Conservation (phyloP, 2,113 vertebrate genomes). For the rabbit (Oryctolagus cuniculus) region DNA sequence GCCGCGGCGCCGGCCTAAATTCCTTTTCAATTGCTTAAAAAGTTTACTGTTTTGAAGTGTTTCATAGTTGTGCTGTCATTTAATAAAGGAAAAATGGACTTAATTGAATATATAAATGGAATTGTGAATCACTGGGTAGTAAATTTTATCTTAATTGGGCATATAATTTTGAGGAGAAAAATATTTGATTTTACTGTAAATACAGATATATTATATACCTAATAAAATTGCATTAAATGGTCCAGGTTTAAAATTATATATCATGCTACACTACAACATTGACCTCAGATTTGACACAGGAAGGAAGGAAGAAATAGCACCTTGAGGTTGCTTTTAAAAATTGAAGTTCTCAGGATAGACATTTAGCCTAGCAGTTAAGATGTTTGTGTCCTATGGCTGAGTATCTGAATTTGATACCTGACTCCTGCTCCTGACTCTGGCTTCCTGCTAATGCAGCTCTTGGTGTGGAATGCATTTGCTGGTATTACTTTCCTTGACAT, state of each 20-base stretch:
- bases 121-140: constrained; percentile 34
- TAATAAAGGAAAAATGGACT: constrained; percentile 49
- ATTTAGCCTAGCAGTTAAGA: too few species aligned
- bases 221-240: constrained; percentile 10
- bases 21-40: neutral
- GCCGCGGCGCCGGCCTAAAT: too few species aligned
- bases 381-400: too few species aligned
- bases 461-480: neutral
- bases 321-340: constrained; percentile 6
- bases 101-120: constrained; percentile 58
- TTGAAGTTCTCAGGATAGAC: neutral
- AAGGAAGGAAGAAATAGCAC: neutral
- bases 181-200: constrained; percentile 32
- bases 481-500: constrained; percentile 1
- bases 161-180: neutral
- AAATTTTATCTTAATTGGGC: constrained; percentile 35
- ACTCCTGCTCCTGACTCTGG: too few species aligned
- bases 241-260: constrained; percentile 6
- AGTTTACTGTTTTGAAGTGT: constrained; percentile 34
- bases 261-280: too few species aligned
- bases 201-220: neutral
- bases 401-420: too few species aligned
- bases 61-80: constrained; percentile 36
- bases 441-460: too few species aligned
- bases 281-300: too few species aligned